Evolutionary conservation across 2,797 vertebrate species (phyloP).

Genomic region (Threskiornis aethiopicus): DNA sequence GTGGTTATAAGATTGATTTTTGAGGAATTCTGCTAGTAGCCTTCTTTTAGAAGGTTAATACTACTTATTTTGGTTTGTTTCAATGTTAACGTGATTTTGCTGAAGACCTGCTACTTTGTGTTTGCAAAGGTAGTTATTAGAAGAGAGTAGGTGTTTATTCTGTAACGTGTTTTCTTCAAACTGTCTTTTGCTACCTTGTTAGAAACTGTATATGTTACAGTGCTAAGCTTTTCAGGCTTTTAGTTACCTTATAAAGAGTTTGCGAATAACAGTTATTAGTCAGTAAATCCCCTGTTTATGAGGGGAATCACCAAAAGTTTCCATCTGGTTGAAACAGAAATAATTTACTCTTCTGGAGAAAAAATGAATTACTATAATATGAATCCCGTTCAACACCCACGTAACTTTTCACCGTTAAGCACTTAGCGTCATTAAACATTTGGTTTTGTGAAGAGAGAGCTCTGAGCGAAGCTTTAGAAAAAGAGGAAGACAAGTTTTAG

Average conservation of each 20-base stretch:
- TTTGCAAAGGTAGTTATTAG: neutral
- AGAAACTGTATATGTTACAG: neutral
- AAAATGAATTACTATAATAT: neutral
- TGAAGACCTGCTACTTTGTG: neutral
- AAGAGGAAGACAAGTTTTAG: neutral
- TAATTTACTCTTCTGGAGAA: neutral
- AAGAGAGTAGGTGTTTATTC: neutral
- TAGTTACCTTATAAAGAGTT: neutral
- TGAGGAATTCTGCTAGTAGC: neutral
- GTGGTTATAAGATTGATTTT: neutral
- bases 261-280: neutral
- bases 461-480: neutral
- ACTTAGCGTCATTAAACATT: neutral
- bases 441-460: neutral
- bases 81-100: neutral
- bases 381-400: neutral
- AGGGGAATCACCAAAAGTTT: conserved; percentile 8
- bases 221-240: neutral
- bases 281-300: neutral
- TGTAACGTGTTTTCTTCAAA: neutral
- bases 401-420: neutral
- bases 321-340: neutral
- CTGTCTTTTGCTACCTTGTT: neutral
- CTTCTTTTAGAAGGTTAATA: neutral
- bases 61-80: neutral